These are phyloP conservation scores for Aleiodes alternator DNA, from an alignment of 2,888 invertebrate species.

Conservation along the genomic window DNA sequence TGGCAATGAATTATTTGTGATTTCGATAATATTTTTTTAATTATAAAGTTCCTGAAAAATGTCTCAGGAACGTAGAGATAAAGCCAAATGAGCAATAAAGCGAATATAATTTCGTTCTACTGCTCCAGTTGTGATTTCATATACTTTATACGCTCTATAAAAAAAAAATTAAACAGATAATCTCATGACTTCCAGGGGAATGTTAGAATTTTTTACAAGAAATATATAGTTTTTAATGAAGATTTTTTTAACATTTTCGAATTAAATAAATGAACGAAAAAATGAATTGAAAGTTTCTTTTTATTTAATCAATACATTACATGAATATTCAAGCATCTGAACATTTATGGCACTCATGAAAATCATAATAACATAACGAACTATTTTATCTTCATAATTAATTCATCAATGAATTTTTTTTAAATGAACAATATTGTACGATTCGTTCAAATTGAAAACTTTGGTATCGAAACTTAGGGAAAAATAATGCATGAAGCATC, in stretches of 20 bases:
- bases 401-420: not conserved
- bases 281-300: no score
- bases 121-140: no score
- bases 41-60: not conserved
- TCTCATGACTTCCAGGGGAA: no score
- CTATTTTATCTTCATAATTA: conserved; percentile 1
- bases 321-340: conserved; percentile 56
- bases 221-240: no score
- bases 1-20: conserved; percentile 16
- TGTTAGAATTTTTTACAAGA: no score
- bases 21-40: not conserved
- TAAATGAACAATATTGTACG: not conserved
- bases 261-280: no score
- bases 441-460: conserved; percentile 30
- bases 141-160: no score
- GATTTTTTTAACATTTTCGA: no score
- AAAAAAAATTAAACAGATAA: no score
- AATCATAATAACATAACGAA: conserved; percentile 34
- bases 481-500: conserved; percentile 41
- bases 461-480: conserved; percentile 54
- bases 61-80: no score
- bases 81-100: no score
- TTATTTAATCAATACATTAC: conserved; percentile 48
- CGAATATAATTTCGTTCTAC: no score
- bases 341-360: conserved; percentile 65